phyloP scores from a whole-genome alignment of 2,888 invertebrate genomes.

The Bellardia bayeri region DNA sequence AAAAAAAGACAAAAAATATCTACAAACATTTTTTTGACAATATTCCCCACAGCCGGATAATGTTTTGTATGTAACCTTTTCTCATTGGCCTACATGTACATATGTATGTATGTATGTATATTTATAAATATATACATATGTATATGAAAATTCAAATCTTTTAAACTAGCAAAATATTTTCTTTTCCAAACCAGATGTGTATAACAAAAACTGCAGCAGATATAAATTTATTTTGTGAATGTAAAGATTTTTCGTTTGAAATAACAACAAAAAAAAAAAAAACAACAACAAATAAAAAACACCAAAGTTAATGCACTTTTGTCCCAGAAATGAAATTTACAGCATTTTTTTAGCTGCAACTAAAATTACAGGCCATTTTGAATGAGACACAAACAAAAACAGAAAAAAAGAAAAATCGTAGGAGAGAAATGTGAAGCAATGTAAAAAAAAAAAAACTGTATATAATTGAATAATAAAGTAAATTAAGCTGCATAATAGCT shows the following conservation, averaged over 20 bases:
- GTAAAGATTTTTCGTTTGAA: slow-evolving; percentile 21
- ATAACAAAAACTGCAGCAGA: background rate
- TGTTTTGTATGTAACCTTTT: slow-evolving; percentile 27
- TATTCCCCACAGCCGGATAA: slow-evolving; percentile 26
- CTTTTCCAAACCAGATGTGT: slow-evolving; percentile 61
- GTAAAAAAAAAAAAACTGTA: background rate
- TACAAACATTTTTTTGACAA: slow-evolving; percentile 7
- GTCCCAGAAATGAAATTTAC: slow-evolving; percentile 63
- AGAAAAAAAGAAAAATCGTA: slow-evolving; percentile 30
- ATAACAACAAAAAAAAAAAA: background rate
- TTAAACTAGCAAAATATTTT: background rate
- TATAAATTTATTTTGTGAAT: slow-evolving; percentile 31
- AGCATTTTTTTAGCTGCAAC: slow-evolving; percentile 41
- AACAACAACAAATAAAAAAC: background rate
- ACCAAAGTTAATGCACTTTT: slow-evolving; percentile 68
- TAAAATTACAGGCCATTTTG: slow-evolving; percentile 15
- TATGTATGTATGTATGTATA: no score
- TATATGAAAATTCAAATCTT: slow-evolving; percentile 19
- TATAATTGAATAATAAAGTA: slow-evolving; percentile 63
- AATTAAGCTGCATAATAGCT: slow-evolving; percentile 63
- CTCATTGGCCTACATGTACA: slow-evolving; percentile 1
- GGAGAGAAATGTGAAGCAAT: slow-evolving; percentile 47
- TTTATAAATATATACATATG: no score
- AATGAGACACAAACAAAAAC: background rate
- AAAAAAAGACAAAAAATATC: background rate